These are phyloP conservation scores for Silurus glanis DNA, from an alignment of 2,113 vertebrate genomes.

Conservation along the genomic window DNA sequence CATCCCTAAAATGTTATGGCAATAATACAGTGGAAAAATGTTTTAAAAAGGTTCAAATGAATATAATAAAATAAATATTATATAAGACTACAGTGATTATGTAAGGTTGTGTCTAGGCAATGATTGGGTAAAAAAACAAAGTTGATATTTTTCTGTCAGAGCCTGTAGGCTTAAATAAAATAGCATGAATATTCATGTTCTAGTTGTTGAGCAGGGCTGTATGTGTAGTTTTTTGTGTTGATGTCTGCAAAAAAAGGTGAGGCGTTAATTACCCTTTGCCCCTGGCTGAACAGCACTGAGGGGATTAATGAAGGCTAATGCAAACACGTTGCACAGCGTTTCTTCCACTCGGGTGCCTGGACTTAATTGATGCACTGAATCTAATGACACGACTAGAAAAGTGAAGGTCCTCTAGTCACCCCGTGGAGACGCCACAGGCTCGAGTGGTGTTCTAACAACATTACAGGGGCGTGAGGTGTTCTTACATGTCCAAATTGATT, in stretches of 20 bases:
- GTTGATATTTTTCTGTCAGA: neutral
- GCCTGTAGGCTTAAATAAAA: neutral
- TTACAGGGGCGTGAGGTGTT: neutral
- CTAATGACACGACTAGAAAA: conserved; percentile 45
- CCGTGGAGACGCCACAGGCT: conserved; percentile 12
- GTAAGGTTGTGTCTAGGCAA: neutral
- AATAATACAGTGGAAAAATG: neutral
- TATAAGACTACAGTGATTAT: neutral
- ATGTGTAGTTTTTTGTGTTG: conserved; percentile 26
- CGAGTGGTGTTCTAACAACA: neutral
- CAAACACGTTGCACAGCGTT: conserved; percentile 61
- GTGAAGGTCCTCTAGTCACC: conserved; percentile 26
- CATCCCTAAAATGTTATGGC: neutral
- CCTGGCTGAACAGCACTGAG: conserved; percentile 59
- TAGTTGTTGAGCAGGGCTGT: neutral
- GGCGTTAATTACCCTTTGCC: conserved; percentile 70
- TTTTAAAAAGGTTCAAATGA: neutral
- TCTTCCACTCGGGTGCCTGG: conserved; percentile 64
- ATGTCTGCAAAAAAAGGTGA: conserved; percentile 46
- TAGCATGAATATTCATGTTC: neutral
- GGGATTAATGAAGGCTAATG: conserved; percentile 64
- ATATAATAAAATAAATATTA: neutral
- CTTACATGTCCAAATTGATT: neutral
- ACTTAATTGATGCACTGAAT: conserved; percentile 58
- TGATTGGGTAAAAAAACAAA: neutral